These are phyloP conservation scores for Solen grandis DNA, from an alignment of 1,140 invertebrate species.

Conservation along the genomic window DNA sequence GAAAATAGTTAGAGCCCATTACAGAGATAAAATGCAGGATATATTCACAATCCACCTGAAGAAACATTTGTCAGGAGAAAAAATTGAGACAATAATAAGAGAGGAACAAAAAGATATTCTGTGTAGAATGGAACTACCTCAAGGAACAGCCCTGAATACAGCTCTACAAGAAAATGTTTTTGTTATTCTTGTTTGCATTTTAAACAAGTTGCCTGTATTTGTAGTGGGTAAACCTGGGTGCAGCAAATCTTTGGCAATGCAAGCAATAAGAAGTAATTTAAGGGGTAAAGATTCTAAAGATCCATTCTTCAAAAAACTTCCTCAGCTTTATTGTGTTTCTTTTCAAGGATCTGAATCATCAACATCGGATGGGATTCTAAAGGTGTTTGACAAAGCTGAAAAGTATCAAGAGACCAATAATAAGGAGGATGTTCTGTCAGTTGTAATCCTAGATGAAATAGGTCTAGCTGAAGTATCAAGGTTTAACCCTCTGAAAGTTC, in stretches of 20 bases:
- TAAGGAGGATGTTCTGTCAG: slow-evolving; percentile 59
- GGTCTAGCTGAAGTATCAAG: slow-evolving; percentile 65
- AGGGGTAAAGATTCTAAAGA: slow-evolving; percentile 64
- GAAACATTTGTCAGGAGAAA: not conserved
- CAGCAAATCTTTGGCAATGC: slow-evolving; percentile 73
- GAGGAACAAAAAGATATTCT: slow-evolving; percentile 50
- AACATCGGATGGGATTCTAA: slow-evolving; percentile 66
- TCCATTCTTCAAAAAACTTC: slow-evolving; percentile 66
- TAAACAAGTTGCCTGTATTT: slow-evolving; percentile 69
- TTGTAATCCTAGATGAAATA: slow-evolving; percentile 69
- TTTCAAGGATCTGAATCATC: slow-evolving; percentile 67
- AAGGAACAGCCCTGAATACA: slow-evolving; percentile 60
- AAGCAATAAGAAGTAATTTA: slow-evolving; percentile 67
- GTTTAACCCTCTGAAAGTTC: slow-evolving; percentile 60
- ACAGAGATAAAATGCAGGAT: no score
- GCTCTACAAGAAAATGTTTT: slow-evolving; percentile 75
- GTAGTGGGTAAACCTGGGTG: slow-evolving; percentile 76
- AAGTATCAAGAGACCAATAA: slow-evolving; percentile 57
- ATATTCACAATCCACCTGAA: not conserved
- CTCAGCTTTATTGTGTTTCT: slow-evolving; percentile 65
- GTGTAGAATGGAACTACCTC: slow-evolving; percentile 48
- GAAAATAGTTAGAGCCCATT: no score
- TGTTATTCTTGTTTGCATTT: slow-evolving; percentile 73
- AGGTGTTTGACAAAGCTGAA: slow-evolving; percentile 62
- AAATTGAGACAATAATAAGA: slow-evolving; percentile 36